These are phyloP conservation scores for Phodopus roborovskii DNA, from an alignment of 2,113 vertebrate genomes.

Conservation along the genomic window DNA sequence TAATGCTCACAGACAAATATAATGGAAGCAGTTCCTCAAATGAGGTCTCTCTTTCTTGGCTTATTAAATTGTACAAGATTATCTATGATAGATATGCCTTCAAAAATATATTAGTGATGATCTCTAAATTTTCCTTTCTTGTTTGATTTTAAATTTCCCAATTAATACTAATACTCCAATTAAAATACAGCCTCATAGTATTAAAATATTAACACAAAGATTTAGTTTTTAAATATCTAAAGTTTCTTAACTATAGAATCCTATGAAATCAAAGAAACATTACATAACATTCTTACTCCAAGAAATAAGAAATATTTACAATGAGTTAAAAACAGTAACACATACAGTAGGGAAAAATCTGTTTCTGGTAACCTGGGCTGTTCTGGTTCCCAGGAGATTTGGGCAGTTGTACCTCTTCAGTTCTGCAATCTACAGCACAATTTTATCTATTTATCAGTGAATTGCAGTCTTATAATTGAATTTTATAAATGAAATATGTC, in stretches of 20 bases:
- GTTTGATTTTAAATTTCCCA: background rate
- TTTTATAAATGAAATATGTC: background rate
- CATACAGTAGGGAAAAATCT: background rate
- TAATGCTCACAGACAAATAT: background rate
- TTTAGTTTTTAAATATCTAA: background rate
- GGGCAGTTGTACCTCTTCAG: background rate
- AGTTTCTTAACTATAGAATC: background rate
- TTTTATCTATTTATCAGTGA: background rate
- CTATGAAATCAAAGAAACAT: background rate
- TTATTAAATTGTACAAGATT: background rate
- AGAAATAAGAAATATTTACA: background rate
- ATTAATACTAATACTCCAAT: background rate
- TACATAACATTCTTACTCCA: background rate
- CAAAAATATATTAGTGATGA: background rate
- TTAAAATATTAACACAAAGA: background rate
- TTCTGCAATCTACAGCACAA: background rate
- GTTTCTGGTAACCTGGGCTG: background rate
- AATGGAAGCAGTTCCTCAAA: too few relatives aligned
- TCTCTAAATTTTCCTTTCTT: background rate
- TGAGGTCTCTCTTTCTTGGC: background rate
- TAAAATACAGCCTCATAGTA: too few relatives aligned
- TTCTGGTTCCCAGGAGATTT: background rate
- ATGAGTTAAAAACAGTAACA: background rate
- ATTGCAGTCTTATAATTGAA: background rate
- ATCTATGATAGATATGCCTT: rapidly evolving